Base-by-base conservation (phyloP, 2,888 invertebrate genomes). In the Nomada lathburiana region DNA sequence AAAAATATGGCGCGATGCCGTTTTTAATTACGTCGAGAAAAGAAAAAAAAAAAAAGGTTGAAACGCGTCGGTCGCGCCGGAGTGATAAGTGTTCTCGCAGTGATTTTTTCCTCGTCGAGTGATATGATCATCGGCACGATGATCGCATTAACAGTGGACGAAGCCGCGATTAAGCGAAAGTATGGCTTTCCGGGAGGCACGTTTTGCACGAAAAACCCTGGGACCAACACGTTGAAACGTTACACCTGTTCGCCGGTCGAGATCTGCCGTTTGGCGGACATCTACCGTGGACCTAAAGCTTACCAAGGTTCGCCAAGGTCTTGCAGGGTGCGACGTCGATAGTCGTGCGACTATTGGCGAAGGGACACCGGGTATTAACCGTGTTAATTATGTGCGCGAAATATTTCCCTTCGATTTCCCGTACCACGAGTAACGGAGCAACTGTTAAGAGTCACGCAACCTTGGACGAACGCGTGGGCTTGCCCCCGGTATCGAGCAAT, bases 11-110 rank as follows among this genome's bases (percentile, higher is more conserved):
- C 36, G 13, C 9, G 13, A 16, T 26, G 11, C 26, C 10, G 2
- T 60, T 2, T 23, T 36, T 29, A 10, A 65, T 29, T 44, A 60
- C 23, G 2, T 47, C 62, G 29, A 4, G 13, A 2, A 3, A 11
- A 13, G 57, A 5, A 29, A 7, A 29, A 11, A 23, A 5, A 23
- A 16, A 42, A 16, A 11, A 50, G 13, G 20, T 52, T 9, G 36
- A 16, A 26, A 13, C 52, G 50, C 13, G 26, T 57, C 29, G 62
- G n/a, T 65, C 47, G 47, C 42, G 16, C 23, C 47, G 26, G 26
- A 55, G 70, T 81, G 63, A 62, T 26, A 55, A 63, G 69, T 73
- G 82, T 16, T 20, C 11, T 20, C 29, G 26, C n/a, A 29, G 47
- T 16, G 10, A 4, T 57, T 23, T 23, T 57, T 42, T 18, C 59